phyloP scores from a whole-genome alignment of 1,140 invertebrate genomes.

The Panulirus ornatus region DNA sequence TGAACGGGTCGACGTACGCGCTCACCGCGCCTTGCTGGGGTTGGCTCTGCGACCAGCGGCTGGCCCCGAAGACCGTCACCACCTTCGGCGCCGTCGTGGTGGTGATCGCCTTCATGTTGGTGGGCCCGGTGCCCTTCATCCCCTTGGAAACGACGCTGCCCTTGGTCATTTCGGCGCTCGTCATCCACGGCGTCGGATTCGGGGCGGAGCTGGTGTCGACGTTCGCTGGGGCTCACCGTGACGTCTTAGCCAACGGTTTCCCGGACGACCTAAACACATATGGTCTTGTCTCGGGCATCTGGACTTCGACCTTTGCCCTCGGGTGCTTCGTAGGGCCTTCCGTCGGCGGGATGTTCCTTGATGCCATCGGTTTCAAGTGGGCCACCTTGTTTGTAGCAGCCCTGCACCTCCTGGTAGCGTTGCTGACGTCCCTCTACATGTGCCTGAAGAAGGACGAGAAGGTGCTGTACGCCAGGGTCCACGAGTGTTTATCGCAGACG shows the following conservation, averaged over 20 bases:
- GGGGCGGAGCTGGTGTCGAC: slow-evolving; percentile 89
- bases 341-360: slow-evolving; percentile 86
- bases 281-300: slow-evolving; percentile 89
- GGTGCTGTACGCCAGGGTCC: neutral
- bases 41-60: slow-evolving; percentile 85
- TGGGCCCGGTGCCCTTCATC: slow-evolving; percentile 82
- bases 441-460: slow-evolving; percentile 1
- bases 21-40: slow-evolving; percentile 89
- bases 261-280: slow-evolving; percentile 90
- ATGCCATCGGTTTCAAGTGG: slow-evolving; percentile 85
- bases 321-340: slow-evolving; percentile 91
- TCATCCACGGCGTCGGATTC: slow-evolving; percentile 88
- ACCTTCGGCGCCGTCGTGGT: slow-evolving; percentile 85
- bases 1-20: slow-evolving; percentile 91
- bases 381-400: slow-evolving; percentile 84
- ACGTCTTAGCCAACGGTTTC: slow-evolving; percentile 85
- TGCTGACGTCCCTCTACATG: slow-evolving; percentile 34
- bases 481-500: slow-evolving; percentile 24
- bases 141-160: slow-evolving; percentile 50
- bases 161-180: slow-evolving; percentile 83
- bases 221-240: slow-evolving; percentile 88
- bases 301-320: slow-evolving; percentile 91
- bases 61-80: slow-evolving; percentile 84
- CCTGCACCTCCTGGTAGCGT: slow-evolving; percentile 63
- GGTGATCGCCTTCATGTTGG: slow-evolving; percentile 83